A percentile compares a stretch with the other conserved stretches of the same genome.
Evolutionary conservation across 2,113 vertebrate genomes (phyloP).

Genomic region (Gnathonemus echidnorhynchus): DNA sequence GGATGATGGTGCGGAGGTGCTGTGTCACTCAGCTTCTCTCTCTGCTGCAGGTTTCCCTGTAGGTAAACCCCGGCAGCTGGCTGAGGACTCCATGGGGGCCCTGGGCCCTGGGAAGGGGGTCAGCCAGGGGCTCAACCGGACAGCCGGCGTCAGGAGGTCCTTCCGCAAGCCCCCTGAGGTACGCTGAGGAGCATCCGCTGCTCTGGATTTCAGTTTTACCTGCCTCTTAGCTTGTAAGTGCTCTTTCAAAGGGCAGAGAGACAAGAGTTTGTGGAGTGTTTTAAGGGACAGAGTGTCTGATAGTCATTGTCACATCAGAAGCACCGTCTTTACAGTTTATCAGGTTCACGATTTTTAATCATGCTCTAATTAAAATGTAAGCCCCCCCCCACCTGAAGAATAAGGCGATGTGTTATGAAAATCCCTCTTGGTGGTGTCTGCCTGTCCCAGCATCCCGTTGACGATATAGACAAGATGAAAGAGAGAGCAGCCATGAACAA

Average conservation of each 20-base stretch:
- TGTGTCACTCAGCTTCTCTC: background rate
- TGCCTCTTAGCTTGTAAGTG: background rate
- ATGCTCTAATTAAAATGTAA: background rate
- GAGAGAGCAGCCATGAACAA: slow-evolving; percentile 98
- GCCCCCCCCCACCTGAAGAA: background rate
- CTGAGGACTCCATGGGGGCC: slow-evolving; percentile 75
- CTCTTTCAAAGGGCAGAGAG: background rate
- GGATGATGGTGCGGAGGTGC: background rate
- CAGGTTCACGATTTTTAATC: background rate
- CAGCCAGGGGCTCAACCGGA: slow-evolving; percentile 84
- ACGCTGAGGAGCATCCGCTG: slow-evolving; percentile 11
- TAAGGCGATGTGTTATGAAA: background rate
- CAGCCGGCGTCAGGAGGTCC: slow-evolving; percentile 85
- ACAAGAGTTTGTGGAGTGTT: background rate
- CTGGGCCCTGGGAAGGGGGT: slow-evolving; percentile 85
- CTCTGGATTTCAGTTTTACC: background rate
- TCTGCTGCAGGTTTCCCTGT: slow-evolving; percentile 76
- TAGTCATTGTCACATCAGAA: background rate
- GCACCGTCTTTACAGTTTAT: background rate
- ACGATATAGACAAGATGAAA: slow-evolving; percentile 99
- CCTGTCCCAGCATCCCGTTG: slow-evolving; percentile 76
- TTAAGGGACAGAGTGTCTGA: background rate
- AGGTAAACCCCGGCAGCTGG: slow-evolving; percentile 78
- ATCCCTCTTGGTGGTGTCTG: background rate
- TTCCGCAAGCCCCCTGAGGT: slow-evolving; percentile 95